Base-by-base conservation (phyloP, 1,140 invertebrate species). In the Hypsibius dujardini region DNA sequence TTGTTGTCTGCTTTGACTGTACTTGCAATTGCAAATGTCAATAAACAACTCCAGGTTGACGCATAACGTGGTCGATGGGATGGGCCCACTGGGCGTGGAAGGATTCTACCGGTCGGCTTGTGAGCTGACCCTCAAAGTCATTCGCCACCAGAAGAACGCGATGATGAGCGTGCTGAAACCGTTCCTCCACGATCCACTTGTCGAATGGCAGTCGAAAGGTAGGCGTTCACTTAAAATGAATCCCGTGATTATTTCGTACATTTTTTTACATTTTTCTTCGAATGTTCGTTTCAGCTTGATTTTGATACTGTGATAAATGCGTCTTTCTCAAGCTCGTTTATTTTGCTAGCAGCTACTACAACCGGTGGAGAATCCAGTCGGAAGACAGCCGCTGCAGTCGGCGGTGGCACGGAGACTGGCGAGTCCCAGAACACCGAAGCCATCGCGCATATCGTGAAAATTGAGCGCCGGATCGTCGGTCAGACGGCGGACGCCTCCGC, bases 181-280 rank as follows among this genome's bases (percentile, higher is more conserved):
- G 3, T 97, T 98, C 78, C 87, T 95, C n/a, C 93, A 95, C 79
- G 95, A 98, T 85, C 92, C 92, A 28, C 82, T 96, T 67, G 86
- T 95, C 2, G 87, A 87, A 72, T 95, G 92, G 90, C 72, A 79
- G 80, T 70, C 79, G 82, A 70, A 80, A 78, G 73, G 79, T 79
- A 59, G 77, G 79, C 59, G 72, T 73, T 42, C 15, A 56, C 71
- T 12, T n/a, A n/a, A n/a, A n/a, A n/a, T n/a, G n/a, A n/a, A n/a
- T n/a, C n/a, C n/a, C n/a, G n/a, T n/a, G n/a, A n/a, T n/a, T n/a
- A n/a, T n/a, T n/a, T n/a, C n/a, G n/a, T n/a, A n/a, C n/a, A n/a
- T n/a, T n/a, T n/a, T n/a, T n/a, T n/a, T n/a, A n/a, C n/a, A n/a
- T n/a, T n/a, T n/a, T n/a, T n/a, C n/a, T n/a, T n/a, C n/a, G n/a